Evolutionary conservation across 2,888 invertebrate species (phyloP).

Genomic region (Meliscaeva auricollis): DNA sequence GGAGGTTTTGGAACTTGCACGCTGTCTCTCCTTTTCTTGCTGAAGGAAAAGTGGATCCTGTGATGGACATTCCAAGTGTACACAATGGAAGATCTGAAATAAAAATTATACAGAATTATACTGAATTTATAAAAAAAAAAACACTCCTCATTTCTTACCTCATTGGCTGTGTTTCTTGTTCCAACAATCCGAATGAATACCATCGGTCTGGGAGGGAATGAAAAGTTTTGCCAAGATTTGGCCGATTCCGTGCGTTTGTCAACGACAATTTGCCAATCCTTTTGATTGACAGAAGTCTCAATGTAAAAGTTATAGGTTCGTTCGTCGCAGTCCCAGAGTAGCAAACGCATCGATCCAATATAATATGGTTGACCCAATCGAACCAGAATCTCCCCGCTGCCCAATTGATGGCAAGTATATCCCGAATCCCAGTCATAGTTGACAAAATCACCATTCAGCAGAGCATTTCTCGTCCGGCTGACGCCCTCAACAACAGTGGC

Average conservation of each 20-base stretch:
- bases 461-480: conserved; percentile 95
- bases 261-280: conserved; percentile 95
- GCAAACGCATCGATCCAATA: conserved; percentile 93
- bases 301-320: conserved; percentile 98
- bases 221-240: conserved; percentile 97
- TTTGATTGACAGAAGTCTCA: conserved; percentile 96
- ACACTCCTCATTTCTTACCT: conserved; percentile 86
- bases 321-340: conserved; percentile 99
- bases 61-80: conserved; percentile 98
- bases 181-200: conserved; percentile 98
- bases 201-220: conserved; percentile 93
- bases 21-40: conserved; percentile 56
- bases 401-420: conserved; percentile 98
- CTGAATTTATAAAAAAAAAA: not conserved
- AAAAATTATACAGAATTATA: not conserved
- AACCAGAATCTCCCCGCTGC: conserved; percentile 96
- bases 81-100: conserved; percentile 96
- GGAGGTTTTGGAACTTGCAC: conserved; percentile 35
- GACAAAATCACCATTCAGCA: conserved; percentile 97
- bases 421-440: conserved; percentile 99
- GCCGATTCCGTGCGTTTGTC: conserved; percentile 94
- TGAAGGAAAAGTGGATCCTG: conserved; percentile 83
- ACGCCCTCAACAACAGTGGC: conserved; percentile 99
- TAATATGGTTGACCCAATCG: conserved; percentile 98
- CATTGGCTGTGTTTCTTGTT: conserved; percentile 98